Base-by-base conservation (phyloP, 2,888 invertebrate genomes). In the Nysson spinosus region DNA sequence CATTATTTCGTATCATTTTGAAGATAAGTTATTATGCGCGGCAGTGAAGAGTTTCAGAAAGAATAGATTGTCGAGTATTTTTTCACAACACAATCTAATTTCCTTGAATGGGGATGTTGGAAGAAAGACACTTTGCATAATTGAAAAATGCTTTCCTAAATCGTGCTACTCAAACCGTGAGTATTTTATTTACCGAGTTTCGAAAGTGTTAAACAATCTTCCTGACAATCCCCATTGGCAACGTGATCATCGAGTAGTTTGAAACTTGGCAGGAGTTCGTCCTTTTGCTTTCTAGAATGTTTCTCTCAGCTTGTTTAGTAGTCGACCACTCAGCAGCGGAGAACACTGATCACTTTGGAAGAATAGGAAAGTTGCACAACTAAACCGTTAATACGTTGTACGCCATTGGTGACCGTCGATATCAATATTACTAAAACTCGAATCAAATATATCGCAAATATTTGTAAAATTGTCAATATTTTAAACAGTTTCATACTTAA, bases 121-220 rank as follows among this genome's bases (percentile, higher is more conserved):
- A 34, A 4, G 5, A 4, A 5, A 11, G 9, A 4, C 7, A 28
- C 4, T 22, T 34, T 42, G 44, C 49, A 57, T 52, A 43, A 46
- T 54, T 49, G 39, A 14, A 44, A 46, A 64, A 67, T 58, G 70
- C 55, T 50, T 68, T 66, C 67, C 66, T 54, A 54, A 69, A 52
- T 49, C 39, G 49, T 22, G 50, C 43, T 60, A 60, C 63, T 58
- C 57, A 51, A 56, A 62, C 58, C 72, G 67, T 58, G 61, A 64
- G 67, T 71, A 76, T 60, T 75, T 77, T 72, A 72, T 77, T 72
- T 79, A 74, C 76, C 72, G 76, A 78, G 72, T 75, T 77, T 72
- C 62, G 66, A 26, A 58, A 54, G 67, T 76, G 78, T 78, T 76
- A 79, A 80, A 82, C 78, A 82, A 81, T 82, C 73, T 75, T 68